Percentiles rank a stretch among this genome's conserved stretches.
Evolutionary conservation across 2,797 vertebrate genomes (phyloP).

Genomic region (Catharus ustulatus): DNA sequence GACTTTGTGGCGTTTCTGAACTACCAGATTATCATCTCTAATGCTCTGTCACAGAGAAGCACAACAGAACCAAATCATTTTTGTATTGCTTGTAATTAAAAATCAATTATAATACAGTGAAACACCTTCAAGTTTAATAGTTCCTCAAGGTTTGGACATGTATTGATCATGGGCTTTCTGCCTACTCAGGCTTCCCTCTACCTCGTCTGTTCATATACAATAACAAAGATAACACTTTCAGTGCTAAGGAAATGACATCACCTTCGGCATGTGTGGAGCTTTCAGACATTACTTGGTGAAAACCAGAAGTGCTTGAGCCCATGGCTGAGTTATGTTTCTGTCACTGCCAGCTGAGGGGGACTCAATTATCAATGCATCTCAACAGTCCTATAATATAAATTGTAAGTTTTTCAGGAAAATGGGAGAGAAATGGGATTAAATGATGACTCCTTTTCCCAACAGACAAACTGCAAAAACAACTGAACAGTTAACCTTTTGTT

Average conservation of each 20-base stretch:
- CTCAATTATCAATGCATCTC: neutral
- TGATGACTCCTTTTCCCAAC: neutral
- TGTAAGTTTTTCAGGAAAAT: neutral
- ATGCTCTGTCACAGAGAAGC: neutral
- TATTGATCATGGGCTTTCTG: neutral
- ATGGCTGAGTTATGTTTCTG: neutral
- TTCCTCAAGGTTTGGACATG: neutral
- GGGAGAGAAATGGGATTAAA: neutral
- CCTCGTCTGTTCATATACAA: neutral
- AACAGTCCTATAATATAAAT: neutral
- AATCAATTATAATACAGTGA: neutral
- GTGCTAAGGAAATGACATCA: neutral
- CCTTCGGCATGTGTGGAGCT: neutral
- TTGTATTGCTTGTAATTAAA: neutral
- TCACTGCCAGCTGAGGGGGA: neutral
- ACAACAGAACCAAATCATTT: neutral
- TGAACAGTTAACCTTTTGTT: neutral
- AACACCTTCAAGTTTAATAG: neutral
- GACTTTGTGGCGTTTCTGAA: neutral
- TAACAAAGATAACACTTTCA: neutral
- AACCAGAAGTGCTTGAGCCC: neutral
- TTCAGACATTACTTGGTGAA: neutral
- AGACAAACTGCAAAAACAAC: neutral
- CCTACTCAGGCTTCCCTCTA: neutral
- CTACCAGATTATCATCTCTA: neutral